Base-by-base conservation (phyloP, 2,113 vertebrate genomes). In the Embiotoca jacksoni region DNA sequence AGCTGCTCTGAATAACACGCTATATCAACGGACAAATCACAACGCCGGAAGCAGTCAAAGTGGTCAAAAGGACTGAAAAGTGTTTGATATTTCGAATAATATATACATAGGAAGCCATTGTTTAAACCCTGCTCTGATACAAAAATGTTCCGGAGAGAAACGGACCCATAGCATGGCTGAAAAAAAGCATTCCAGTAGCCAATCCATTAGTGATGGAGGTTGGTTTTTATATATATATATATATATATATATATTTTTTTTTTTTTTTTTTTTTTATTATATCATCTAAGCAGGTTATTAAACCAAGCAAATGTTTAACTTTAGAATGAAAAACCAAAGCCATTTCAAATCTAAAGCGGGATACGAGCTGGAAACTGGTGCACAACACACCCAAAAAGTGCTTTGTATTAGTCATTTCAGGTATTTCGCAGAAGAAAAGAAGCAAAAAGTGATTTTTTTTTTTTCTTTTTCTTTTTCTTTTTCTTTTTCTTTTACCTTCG, bases 401-500 rank as follows among this genome's bases (percentile, higher is more conserved):
- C 64, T 66, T 85, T 80, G 63, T 37, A 13, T 56, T 67, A 52
- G 49, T 46, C 62, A 30, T 57, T 35, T 41, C 76, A 55, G 56
- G 30, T 65, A 32, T 79, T 78, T 61, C 60, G 14, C 53, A 53
- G 35, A 36, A 66, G 32, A 78, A 73, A 73, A 83, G 44, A 71
- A 35, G 46, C 3, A 9, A 63, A 87, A 87, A 85, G 77, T 86
- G 32, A 7, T 56, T 78, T 56, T 23, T 23, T 23, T 23, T 23
- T 23, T 1, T 23, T 23, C 23, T 23, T 23, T 23, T 66, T 33
- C 13, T 65, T 47, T 91, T 93, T n/a, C n/a, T n/a, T n/a, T 23
- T 23, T 23, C 23, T 23, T 23, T 23, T 66, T 33, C 13, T 65
- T 47, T 91, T 93, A 93, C 91, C 92, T 91, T 91, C 3, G 15